These are phyloP conservation scores for Zaprionus lachaisei DNA, from an alignment of 1,140 invertebrate species.

Conservation along the genomic window DNA sequence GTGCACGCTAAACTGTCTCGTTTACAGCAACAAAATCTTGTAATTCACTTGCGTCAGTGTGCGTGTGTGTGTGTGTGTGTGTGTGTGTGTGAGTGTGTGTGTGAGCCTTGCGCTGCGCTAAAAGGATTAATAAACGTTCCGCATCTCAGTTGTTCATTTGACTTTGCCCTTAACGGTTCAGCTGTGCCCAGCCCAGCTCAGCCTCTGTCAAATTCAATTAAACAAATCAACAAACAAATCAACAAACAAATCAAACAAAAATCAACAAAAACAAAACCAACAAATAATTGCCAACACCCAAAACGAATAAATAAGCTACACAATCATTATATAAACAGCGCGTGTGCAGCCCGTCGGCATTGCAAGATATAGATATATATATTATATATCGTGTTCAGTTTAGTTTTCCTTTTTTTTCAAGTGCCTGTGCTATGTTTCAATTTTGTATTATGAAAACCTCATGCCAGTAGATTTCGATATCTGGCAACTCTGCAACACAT, in stretches of 20 bases:
- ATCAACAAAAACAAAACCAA: not conserved
- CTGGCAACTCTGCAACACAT: not conserved
- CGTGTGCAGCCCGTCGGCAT: not conserved
- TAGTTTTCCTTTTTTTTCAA: not conserved
- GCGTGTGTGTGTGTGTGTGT: constrained; percentile 7
- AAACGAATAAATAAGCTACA: too few relatives aligned
- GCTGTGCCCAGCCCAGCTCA: constrained; percentile 51
- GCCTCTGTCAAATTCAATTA: constrained; percentile 44
- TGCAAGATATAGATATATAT: not conserved
- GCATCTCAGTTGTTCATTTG: constrained; percentile 83
- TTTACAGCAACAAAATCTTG: constrained; percentile 81
- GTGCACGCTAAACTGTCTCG: constrained; percentile 74
- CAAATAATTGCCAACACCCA: constrained; percentile 33
- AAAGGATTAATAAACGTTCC: constrained; percentile 83
- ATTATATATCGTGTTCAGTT: not conserved
- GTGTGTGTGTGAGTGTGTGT: constrained; percentile 7
- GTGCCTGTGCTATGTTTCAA: not conserved
- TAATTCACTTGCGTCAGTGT: constrained; percentile 52
- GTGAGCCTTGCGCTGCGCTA: constrained; percentile 61
- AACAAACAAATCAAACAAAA: constrained; percentile 1
- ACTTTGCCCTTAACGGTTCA: constrained; percentile 79
- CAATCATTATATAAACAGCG: too few relatives aligned
- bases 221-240: not conserved
- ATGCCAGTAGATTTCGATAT: not conserved
- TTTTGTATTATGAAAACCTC: not conserved